These are phyloP conservation scores for Hypercompe scribonia DNA, from an alignment of 2,888 invertebrate species.

Conservation along the genomic window DNA sequence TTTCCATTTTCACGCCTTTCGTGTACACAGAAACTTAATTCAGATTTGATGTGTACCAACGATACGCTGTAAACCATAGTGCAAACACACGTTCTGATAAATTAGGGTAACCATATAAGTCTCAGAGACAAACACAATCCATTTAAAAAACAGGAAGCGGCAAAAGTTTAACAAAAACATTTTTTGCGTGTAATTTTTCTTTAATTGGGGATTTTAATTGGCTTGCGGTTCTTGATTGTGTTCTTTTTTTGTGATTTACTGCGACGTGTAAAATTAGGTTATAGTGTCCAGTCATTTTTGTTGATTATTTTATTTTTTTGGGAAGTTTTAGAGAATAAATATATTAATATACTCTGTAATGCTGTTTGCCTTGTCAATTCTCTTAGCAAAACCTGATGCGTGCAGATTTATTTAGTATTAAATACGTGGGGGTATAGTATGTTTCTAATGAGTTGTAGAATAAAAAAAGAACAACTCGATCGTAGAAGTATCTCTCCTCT, in stretches of 20 bases:
- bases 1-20: slow-evolving; percentile 24
- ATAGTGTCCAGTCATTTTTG: neutral
- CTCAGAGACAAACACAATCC: slow-evolving; percentile 14
- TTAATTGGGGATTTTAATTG: slow-evolving; percentile 24
- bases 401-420: too few species aligned
- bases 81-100: slow-evolving; percentile 31
- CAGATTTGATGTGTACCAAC: slow-evolving; percentile 21
- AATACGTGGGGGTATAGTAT: too few species aligned
- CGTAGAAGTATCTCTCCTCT: too few species aligned
- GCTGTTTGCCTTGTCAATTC: too few species aligned
- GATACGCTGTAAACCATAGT: slow-evolving; percentile 31
- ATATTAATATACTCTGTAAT: neutral
- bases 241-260: slow-evolving; percentile 21
- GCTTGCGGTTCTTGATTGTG: slow-evolving; percentile 11
- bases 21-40: slow-evolving; percentile 21
- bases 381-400: too few species aligned
- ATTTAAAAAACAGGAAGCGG: slow-evolving; percentile 11
- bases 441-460: too few species aligned
- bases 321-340: neutral
- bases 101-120: slow-evolving; percentile 39
- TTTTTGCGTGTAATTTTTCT: slow-evolving; percentile 9
- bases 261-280: slow-evolving; percentile 3
- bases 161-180: slow-evolving; percentile 21
- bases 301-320: neutral
- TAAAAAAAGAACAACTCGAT: too few species aligned